Evolutionary conservation across 2,797 vertebrate species (phyloP).

Genomic region (Myotis daubentonii): DNA sequence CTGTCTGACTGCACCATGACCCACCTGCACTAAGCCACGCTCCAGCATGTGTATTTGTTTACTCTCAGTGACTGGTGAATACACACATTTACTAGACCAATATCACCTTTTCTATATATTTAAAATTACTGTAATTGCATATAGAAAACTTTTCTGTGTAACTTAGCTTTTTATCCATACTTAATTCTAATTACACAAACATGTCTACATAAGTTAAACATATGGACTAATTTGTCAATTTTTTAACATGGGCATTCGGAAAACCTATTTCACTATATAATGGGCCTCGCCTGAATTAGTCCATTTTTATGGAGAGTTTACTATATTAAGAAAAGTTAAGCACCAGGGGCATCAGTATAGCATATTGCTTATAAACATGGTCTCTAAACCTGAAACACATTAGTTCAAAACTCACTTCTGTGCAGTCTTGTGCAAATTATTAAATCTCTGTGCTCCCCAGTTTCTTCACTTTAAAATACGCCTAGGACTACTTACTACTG

Average conservation of each 20-base stretch:
- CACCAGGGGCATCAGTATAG: fast-evolving
- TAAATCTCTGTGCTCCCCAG: not conserved
- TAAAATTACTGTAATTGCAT: not conserved
- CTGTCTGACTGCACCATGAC: too few species aligned
- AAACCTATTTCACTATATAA: too few species aligned
- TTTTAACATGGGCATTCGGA: not conserved
- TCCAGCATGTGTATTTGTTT: not conserved
- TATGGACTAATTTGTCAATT: not conserved
- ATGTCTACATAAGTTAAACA: not conserved
- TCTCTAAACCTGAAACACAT: not conserved
- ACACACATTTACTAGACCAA: not conserved
- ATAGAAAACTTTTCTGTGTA: not conserved
- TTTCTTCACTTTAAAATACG: not conserved
- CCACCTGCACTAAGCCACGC: not conserved
- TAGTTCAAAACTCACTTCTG: not conserved
- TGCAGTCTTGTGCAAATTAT: not conserved
- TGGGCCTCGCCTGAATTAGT: too few species aligned
- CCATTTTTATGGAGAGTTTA: not conserved
- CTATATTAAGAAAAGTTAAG: not conserved
- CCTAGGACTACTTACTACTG: fast-evolving
- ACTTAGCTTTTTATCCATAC: not conserved
- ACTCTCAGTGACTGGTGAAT: not conserved
- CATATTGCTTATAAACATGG: not conserved
- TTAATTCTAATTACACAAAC: not conserved
- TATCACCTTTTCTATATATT: not conserved